phyloP scores from a whole-genome alignment of 2,888 invertebrate genomes.

The Cryptocephalus moraei region DNA sequence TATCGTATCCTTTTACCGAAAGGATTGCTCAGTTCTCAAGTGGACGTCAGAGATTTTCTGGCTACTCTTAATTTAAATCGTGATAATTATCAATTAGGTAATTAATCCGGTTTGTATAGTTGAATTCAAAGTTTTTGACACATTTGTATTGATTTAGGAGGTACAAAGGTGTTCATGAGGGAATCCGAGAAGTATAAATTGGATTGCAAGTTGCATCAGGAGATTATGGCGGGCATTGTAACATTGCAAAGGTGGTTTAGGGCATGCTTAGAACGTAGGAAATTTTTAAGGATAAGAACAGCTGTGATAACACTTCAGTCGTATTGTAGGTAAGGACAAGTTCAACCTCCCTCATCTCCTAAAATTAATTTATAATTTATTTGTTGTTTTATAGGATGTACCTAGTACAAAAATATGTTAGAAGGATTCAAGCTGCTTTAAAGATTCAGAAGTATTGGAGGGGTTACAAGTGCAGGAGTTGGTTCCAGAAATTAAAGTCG shows the following conservation, averaged over 20 bases:
- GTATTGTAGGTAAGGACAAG: constrained; percentile 38
- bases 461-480: constrained; percentile 53
- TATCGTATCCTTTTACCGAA: constrained; percentile 86
- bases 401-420: constrained; percentile 47
- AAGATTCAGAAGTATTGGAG: constrained; percentile 75
- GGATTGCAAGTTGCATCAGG: constrained; percentile 85
- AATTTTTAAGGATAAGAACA: constrained; percentile 62
- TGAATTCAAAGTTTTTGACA: background rate
- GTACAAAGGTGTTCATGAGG: constrained; percentile 84
- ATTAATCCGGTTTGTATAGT: background rate
- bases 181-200: constrained; percentile 89
- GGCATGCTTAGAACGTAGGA: constrained; percentile 64
- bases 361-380: background rate
- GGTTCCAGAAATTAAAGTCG: constrained; percentile 53
- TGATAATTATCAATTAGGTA: constrained; percentile 74
- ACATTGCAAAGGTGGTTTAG: constrained; percentile 88
- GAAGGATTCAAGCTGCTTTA: constrained; percentile 45
- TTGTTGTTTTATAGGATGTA: constrained; percentile 41
- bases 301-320: constrained; percentile 72
- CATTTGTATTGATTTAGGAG: constrained; percentile 19
- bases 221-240: constrained; percentile 87
- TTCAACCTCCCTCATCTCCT: too few species aligned
- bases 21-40: constrained; percentile 75
- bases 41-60: constrained; percentile 77
- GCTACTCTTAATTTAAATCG: constrained; percentile 73